Base-by-base conservation (phyloP, 1,140 invertebrate genomes). In the Heliothis subflexa region DNA sequence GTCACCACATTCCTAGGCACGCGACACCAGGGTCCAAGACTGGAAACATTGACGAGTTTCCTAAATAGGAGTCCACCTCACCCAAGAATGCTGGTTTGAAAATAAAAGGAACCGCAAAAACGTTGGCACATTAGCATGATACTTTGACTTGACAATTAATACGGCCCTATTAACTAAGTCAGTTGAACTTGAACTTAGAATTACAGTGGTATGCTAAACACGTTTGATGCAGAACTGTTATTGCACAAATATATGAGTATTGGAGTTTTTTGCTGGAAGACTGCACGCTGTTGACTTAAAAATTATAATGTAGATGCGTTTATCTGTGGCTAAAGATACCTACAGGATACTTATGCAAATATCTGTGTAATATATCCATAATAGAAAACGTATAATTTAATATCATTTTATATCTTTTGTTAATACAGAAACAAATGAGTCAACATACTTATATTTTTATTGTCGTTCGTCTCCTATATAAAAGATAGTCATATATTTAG, bases 31-130 rank as follows among this genome's bases (percentile, higher is more conserved):
- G 45, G 77, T 74, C 76, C 81, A 79, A 86, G 83, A 83, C 79
- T 83, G 21, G 82, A 73, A 50, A 78, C 85, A 83, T 87, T 85
- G 86, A 88, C 89, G 83, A 82, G 89, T 90, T 91, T 90, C 90
- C 89, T 86, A 86, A 89, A 88, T 82, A 78, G 90, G 89, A 86
- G 64, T 83, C 81, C 77, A 74, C 62, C 47, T 52, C 21, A 74
- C 72, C 64, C 77, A 82, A 78, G 87, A 88, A 90, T 88, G 83
- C 83, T 86, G 81, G 68, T 73, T 78, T 84, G 80, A 85, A 89
- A 85, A 88, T 84, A 87, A 86, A 83, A 47, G n/a, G 73, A 82
- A 76, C 49, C 74, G 73, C 45, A 76, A 85, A 84, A 84, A 87
- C 81, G 78, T 50, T 21, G 47, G 77, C 55, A 68, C 71, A 85